A percentile compares a stretch with the other conserved stretches of the same genome.
Conservation (phyloP, 1,140 invertebrate species). For the Hylaeus anthracinus region DNA sequence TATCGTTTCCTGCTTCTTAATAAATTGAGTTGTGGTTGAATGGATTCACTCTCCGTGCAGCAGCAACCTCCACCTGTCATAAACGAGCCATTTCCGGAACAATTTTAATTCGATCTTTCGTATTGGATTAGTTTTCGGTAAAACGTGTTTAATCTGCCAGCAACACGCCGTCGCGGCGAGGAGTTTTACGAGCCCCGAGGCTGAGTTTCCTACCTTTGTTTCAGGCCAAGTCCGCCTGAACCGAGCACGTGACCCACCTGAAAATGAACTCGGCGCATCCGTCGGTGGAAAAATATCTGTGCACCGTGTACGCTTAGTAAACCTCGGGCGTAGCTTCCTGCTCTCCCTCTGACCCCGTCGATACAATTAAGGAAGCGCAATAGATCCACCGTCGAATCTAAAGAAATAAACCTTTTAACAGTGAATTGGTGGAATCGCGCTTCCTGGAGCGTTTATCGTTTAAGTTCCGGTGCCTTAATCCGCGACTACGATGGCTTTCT, state of each 20-base stretch:
- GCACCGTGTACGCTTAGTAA: conserved; percentile 14
- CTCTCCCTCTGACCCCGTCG: not conserved
- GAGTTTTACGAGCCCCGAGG: conserved; percentile 40
- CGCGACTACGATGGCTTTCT: too few species aligned
- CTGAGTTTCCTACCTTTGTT: conserved; percentile 9
- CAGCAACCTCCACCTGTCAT: too few species aligned
- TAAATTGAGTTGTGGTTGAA: too few species aligned
- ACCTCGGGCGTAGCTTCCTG: conserved; percentile 19
- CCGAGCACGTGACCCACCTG: conserved; percentile 50
- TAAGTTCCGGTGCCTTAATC: not conserved
- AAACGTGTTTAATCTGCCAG: conserved; percentile 26
- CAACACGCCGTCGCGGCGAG: too few species aligned
- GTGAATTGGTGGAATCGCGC: conserved; percentile 31
- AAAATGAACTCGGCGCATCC: conserved; percentile 36
- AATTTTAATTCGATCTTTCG: conserved; percentile 31
- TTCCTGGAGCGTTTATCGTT: conserved; percentile 4
- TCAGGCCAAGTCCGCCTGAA: not conserved
- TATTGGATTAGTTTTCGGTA: conserved; percentile 3
- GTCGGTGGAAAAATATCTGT: conserved; percentile 45
- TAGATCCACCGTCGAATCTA: conserved; percentile 12
- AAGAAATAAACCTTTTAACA: conserved; percentile 54
- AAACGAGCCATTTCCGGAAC: not conserved
- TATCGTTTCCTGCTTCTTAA: too few species aligned
- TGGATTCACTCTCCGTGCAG: too few species aligned
- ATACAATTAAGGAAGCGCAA: conserved; percentile 51